A percentile compares a stretch with the other conserved stretches of the same genome.
Conservation (phyloP, 53 echinoderm and acorn worm species). For the Zoroaster sp. region DNA sequence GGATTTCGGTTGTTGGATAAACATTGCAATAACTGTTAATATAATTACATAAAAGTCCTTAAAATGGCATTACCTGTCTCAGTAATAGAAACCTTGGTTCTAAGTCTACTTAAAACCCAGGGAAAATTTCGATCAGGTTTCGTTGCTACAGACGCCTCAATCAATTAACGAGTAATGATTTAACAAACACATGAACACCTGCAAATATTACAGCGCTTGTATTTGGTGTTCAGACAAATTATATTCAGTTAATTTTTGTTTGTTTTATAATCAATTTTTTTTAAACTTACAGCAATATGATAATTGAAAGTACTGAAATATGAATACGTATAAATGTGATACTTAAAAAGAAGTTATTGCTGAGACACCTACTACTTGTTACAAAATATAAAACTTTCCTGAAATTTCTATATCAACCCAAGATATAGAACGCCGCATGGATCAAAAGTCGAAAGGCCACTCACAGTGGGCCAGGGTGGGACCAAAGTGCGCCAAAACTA, state of each 20-base stretch:
- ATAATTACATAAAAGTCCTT: too few relatives aligned
- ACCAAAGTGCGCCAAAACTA: too few relatives aligned
- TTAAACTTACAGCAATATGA: too few relatives aligned
- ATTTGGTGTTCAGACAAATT: background rate
- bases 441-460: background rate
- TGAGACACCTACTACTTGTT: background rate
- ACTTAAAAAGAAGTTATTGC: background rate
- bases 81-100: too few relatives aligned
- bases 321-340: too few relatives aligned
- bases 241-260: background rate
- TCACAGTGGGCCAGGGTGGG: too few relatives aligned
- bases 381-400: background rate
- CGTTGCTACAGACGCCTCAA: conserved; percentile 44
- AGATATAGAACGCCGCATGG: background rate
- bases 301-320: too few relatives aligned
- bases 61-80: too few relatives aligned
- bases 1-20: too few relatives aligned
- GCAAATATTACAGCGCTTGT: background rate
- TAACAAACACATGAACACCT: conserved; percentile 12
- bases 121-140: too few relatives aligned
- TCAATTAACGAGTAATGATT: conserved; percentile 21
- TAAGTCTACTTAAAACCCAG: too few relatives aligned
- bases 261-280: background rate
- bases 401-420: background rate
- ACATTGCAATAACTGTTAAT: too few relatives aligned